Base-by-base conservation (phyloP, 2,113 vertebrate species). In the Cephalopterus ornatus region DNA sequence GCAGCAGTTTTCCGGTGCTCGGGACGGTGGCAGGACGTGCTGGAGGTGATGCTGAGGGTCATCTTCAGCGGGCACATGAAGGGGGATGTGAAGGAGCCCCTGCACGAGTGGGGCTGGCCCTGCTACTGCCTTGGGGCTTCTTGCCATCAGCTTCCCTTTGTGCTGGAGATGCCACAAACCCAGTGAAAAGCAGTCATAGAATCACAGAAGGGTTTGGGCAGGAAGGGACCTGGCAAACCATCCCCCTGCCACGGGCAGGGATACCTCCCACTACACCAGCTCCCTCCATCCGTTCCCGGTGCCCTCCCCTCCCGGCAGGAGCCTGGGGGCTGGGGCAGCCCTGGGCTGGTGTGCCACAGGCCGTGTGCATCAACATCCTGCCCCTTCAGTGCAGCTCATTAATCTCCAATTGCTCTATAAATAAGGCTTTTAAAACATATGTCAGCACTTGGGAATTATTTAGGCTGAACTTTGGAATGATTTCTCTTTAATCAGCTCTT, bases 401-500 rank as follows among this genome's bases (percentile, higher is more conserved):
- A 82, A 87, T 95, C 88, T 90, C 88, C 20, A 3, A 77, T 35
- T 79, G 20, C 80, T 94, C 90, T 81, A 22, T 68, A 96, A 96
- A 89, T 74, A 58, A 93, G 70, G 70, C 76, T 91, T 93, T 94
- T 72, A 93, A 67, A 87, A 65, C 66, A 62, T 20, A 68, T 6
- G 3, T 94, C 96, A 93, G 89, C 93, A 41, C 86, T 83, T 15
- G 5, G 93, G 95, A 96, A 95, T 93, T 93, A 95, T 76, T 95
- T 91, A 88, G 74, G 80, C 83, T 91, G 91, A 93, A 89, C 77
- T 83, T 67, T 49, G 79, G 78, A 91, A 85, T 74, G 89, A 95
- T 95, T 92, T 90, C 82, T 79, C 73, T 92, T 96, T 94, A 97
- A 96, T 96, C 94, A 90, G 83, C 63, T 92, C 88, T 67, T 93